Conservation (phyloP, 2,888 invertebrate genomes). For the Andricus curvator region DNA sequence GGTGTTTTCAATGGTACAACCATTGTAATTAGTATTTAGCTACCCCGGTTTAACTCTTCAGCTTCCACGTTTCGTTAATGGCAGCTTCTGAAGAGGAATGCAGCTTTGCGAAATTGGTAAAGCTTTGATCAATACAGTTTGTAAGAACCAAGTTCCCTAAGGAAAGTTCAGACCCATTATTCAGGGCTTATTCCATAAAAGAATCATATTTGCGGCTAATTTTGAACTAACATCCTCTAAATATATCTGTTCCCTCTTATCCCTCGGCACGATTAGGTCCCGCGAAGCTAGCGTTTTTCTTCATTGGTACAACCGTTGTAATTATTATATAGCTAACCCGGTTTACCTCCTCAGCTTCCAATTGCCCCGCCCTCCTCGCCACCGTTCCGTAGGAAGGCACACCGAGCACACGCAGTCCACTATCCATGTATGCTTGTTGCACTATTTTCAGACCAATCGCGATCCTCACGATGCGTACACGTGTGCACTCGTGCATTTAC, state of each 20-base stretch:
- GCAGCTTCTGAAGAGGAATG: too few species aligned
- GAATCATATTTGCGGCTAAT: slow-evolving; percentile 3
- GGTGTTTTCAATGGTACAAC: too few species aligned
- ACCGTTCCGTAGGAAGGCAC: background rate
- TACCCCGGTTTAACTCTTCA: slow-evolving; percentile 42
- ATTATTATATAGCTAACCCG: slow-evolving; percentile 63
- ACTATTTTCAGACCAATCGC: slow-evolving; percentile 34
- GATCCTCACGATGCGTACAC: slow-evolving; percentile 30
- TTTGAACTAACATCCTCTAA: background rate
- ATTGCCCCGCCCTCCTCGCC: slow-evolving; percentile 4
- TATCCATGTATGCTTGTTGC: slow-evolving; percentile 6
- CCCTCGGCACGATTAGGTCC: background rate
- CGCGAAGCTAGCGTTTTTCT: background rate
- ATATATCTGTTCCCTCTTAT: background rate
- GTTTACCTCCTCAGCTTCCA: slow-evolving; percentile 54
- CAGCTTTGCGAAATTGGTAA: too few species aligned
- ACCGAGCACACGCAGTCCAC: background rate
- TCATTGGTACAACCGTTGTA: slow-evolving; percentile 56
- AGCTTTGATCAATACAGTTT: background rate
- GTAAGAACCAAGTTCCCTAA: background rate
- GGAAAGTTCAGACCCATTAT: background rate
- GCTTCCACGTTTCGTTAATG: too few species aligned
- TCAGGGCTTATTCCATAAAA: background rate
- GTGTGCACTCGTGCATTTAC: slow-evolving; percentile 60
- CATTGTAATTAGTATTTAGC: too few species aligned